Conservation (phyloP, 2,888 invertebrate genomes). For the Diloba caeruleocephala region DNA sequence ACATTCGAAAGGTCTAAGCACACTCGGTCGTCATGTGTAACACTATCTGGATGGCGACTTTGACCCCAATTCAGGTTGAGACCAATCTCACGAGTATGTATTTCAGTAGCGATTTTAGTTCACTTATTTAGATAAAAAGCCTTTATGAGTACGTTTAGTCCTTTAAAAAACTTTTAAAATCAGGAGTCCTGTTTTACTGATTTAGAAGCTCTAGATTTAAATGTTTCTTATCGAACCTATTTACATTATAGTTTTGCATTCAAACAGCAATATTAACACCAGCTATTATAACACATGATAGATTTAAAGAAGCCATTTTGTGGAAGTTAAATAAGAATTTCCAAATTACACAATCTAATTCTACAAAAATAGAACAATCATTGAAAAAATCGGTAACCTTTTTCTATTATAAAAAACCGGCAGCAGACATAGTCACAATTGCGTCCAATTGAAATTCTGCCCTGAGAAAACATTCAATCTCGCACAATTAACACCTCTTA, state of each 20-base stretch:
- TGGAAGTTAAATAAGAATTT: not conserved
- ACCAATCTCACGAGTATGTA: slow-evolving; percentile 70
- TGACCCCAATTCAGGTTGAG: slow-evolving; percentile 71
- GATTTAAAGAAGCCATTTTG: not conserved
- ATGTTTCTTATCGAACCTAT: too few relatives aligned
- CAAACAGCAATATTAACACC: too few relatives aligned
- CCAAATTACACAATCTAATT: not conserved
- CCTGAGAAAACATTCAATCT: slow-evolving; percentile 90
- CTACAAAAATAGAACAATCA: not conserved
- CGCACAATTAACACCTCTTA: slow-evolving; percentile 90
- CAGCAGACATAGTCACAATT: slow-evolving; percentile 69
- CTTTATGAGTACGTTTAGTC: not conserved
- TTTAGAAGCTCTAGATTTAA: too few relatives aligned
- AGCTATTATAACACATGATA: not conserved
- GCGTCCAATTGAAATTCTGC: slow-evolving; percentile 87
- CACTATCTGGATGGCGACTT: slow-evolving; percentile 64
- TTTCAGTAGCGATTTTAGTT: slow-evolving; percentile 67
- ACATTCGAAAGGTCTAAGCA: slow-evolving; percentile 22
- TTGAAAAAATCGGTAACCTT: slow-evolving; percentile 23
- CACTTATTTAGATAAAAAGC: slow-evolving; percentile 50
- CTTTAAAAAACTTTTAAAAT: too few relatives aligned
- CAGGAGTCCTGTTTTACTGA: too few relatives aligned
- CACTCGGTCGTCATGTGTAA: slow-evolving; percentile 37
- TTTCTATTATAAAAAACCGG: slow-evolving; percentile 43
- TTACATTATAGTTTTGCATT: too few relatives aligned